Conservation (phyloP, 2,113 vertebrate genomes). For the Pomatorhinus ruficollis region DNA sequence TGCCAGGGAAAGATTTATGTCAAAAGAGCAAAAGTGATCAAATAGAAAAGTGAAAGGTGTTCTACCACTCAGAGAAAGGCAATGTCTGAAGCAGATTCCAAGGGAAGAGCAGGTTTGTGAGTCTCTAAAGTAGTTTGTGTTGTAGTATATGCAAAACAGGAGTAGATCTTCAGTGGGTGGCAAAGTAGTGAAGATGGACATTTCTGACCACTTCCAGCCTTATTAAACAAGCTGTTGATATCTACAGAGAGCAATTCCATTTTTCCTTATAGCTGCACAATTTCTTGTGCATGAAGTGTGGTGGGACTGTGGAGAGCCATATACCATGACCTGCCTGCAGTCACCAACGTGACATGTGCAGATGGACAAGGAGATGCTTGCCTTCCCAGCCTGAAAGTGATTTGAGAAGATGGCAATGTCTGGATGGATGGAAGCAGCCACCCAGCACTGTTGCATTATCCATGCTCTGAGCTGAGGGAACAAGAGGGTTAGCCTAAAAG, state of each 20-base stretch:
- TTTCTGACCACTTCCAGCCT: background rate
- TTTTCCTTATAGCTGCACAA: background rate
- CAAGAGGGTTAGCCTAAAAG: background rate
- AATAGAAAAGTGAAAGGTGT: background rate
- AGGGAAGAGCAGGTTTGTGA: background rate
- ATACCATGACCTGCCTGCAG: background rate
- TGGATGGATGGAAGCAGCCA: background rate
- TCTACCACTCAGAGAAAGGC: background rate
- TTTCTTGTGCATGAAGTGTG: background rate
- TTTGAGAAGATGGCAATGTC: background rate
- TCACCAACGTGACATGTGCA: background rate
- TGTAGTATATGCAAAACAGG: background rate
- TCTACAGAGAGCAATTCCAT: background rate
- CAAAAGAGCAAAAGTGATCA: conserved; percentile 36
- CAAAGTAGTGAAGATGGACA: background rate
- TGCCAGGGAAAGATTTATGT: background rate
- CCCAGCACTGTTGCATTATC: background rate
- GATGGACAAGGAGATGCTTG: background rate
- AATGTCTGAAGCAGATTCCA: background rate
- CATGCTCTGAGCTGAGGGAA: background rate
- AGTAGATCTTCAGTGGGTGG: background rate
- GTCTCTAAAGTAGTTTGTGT: background rate
- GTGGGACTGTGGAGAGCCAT: background rate
- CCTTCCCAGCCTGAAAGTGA: background rate
- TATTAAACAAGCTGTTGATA: background rate